Evolutionary conservation across 2,888 invertebrate species (phyloP).

Genomic region (Cryptocephalus moraei): DNA sequence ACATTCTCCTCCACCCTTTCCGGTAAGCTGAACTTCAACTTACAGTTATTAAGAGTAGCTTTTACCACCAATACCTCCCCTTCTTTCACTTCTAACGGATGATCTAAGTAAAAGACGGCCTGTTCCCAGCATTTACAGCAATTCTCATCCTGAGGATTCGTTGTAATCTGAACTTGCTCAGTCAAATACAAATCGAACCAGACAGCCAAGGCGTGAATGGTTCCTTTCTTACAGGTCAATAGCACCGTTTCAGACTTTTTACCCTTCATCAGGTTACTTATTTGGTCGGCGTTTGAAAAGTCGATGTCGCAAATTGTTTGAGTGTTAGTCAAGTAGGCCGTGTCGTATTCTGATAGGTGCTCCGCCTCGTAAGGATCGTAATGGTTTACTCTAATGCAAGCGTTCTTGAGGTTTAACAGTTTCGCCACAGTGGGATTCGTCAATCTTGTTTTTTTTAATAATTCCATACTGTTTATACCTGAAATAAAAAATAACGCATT

Average conservation of each 20-base stretch:
- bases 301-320: conserved; percentile 47
- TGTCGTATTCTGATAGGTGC: conserved; percentile 46
- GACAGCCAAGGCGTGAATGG: conserved; percentile 54
- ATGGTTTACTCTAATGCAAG: conserved; percentile 30
- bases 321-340: conserved; percentile 50
- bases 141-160: conserved; percentile 44
- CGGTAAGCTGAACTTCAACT: conserved; percentile 33
- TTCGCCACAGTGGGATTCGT: conserved; percentile 7
- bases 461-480: conserved; percentile 11
- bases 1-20: conserved; percentile 1
- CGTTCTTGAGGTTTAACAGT: conserved; percentile 26
- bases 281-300: conserved; percentile 48
- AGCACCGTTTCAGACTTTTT: conserved; percentile 1
- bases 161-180: conserved; percentile 49
- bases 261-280: conserved; percentile 31
- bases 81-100: conserved; percentile 28
- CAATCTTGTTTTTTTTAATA: conserved; percentile 6
- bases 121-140: conserved; percentile 66
- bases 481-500: conserved; percentile 2
- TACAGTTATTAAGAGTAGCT: conserved; percentile 31
- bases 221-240: conserved; percentile 36
- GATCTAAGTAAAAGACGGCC: conserved; percentile 54
- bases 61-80: conserved; percentile 16
- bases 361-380: conserved; percentile 61
- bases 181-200: conserved; percentile 67